Evolutionary conservation across 2,888 invertebrate genomes (phyloP).

Genomic region (Hermaeophaga mercurialis): DNA sequence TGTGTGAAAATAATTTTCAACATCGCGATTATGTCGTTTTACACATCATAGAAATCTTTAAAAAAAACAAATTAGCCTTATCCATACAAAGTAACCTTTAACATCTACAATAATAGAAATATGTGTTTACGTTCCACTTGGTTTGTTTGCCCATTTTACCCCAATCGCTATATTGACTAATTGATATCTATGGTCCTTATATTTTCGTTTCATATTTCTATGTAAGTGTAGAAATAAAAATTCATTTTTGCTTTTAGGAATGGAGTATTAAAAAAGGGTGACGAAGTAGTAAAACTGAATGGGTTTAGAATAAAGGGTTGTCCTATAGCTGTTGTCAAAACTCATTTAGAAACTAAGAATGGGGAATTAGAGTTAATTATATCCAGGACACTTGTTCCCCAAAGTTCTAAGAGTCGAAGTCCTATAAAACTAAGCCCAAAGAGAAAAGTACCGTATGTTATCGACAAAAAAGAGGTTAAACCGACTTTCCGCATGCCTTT

Average conservation of each 20-base stretch:
- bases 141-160: no score
- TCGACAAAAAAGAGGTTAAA: not conserved
- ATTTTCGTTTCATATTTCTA: no score
- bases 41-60: no score
- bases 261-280: conserved; percentile 80
- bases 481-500: conserved; percentile 13
- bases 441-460: conserved; percentile 16
- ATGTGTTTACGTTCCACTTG: no score
- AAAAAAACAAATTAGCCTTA: no score
- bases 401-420: conserved; percentile 10
- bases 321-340: conserved; percentile 66
- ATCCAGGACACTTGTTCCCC: conserved; percentile 28
- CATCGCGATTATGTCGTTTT: no score
- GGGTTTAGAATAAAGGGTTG: conserved; percentile 79
- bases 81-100: no score
- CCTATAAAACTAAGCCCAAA: conserved; percentile 22
- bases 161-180: no score
- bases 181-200: no score
- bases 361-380: conserved; percentile 57
- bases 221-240: no score
- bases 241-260: conserved; percentile 64
- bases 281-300: conserved; percentile 89
- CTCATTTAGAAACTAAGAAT: conserved; percentile 53
- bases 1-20: no score
- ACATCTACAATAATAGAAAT: no score